Evolutionary conservation across 1,140 invertebrate species (phyloP), one percentile per base, ranked within the genome.

Genomic region (Thaumatotibia leucotreta): DNA sequence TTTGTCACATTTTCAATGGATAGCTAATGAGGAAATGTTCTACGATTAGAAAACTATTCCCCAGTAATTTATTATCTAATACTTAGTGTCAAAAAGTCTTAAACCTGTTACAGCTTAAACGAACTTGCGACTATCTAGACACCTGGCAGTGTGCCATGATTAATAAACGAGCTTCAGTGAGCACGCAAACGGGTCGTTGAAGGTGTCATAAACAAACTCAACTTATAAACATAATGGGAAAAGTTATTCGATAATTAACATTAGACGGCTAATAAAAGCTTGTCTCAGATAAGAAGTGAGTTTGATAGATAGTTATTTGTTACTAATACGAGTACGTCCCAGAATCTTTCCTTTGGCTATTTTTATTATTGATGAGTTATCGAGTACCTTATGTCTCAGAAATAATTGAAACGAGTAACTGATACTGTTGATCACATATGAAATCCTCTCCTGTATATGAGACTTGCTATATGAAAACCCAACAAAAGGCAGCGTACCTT

Each of bases 171-270:
- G n/a, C 52, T 58, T 24, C 17, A 58, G 24, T 14, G 23, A 23
- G n/a, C 52, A 58, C 52, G 52, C 52, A 29, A 58, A 29, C 52
- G 52, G 23, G 23, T 31, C 52, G 52, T 58, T 58, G 52, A 24
- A 54, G 50, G 52, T 58, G 52, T 58, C 52, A 58, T 58, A 31
- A 31, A 31, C 52, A 58, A 58, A 58, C 52, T 58, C 23, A 58
- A 29, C 52, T 27, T 58, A 58, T 58, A 58, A 58, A 58, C 8
- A n/a, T 58, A 58, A 58, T 58, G 52, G 52, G 52, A 31, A 58
- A 58, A 58, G 52, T 58, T 58, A 58, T 27, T 5, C 52, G 52
- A 14, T 27, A 24, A 58, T 58, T 58, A 54, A 54, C 11, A 58
- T 58, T 58, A 58, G 52, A 27, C 27, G 52, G 14, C 24, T 58